Base-by-base conservation (phyloP, 2,888 invertebrate species). In the Mythimna loreyi region DNA sequence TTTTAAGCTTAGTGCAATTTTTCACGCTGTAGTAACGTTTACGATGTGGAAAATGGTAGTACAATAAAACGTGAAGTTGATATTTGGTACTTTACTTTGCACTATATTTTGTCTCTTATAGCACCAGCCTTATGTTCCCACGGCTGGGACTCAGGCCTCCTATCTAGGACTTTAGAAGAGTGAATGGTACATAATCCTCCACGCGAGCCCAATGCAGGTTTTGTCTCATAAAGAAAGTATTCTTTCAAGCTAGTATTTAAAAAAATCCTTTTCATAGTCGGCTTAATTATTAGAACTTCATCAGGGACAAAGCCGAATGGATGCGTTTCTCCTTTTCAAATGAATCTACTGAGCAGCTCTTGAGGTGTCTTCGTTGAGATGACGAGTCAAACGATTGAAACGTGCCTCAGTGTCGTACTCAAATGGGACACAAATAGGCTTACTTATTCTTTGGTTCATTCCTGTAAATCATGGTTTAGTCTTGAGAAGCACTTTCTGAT, bases 351-450 rank as follows among this genome's bases (percentile, higher is more conserved):
- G 9, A 25, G 43, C 67, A 52, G 8, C 62, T 56, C 57, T 83
- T 75, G 65, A 72, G 33, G 47, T 47, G 53, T 65, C 69, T 73
- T 60, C 64, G 59, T 52, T 45, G 50, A 21, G 69, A 77, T 73
- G 74, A 73, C 57, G 62, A 53, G 43, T 62, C 13, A 16, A 33
- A 8, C 33, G 33, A 13, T 40, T 61, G 67, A 78, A 59, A 77
- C 78, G 73, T 78, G 78, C 61, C 73, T 78, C 53, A 57, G 60
- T 55, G 45, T 56, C 58, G 25, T 57, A 47, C 81, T 78, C 60
- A 25, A 72, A 50, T 33, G 25, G 23, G 56, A 40, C n/a, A 40
- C 16, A 16, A 40, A 16, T 13, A 16, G 4, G 40, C 40, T 16
- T 40, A 40, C 11, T 40, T 4, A 9, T 36, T 36, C 36, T 36